Percentiles rank a stretch among this genome's conserved stretches.
These are phyloP conservation scores for Eubasilissa splendida DNA, from an alignment of 2,888 invertebrate genomes.

Conservation along the genomic window DNA sequence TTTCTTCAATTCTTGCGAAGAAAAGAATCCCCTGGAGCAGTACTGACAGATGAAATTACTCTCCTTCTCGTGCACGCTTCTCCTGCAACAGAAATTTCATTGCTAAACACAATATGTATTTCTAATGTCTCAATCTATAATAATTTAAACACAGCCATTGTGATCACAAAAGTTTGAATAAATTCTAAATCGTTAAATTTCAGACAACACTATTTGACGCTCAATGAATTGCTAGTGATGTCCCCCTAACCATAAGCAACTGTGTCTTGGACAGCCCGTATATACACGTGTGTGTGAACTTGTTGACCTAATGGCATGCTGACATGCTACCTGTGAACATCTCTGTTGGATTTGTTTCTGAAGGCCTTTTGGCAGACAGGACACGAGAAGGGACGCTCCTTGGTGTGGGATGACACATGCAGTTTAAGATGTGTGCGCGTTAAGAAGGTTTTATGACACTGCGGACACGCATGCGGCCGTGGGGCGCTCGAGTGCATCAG, in stretches of 20 bases:
- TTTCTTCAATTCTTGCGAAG: conserved; percentile 66
- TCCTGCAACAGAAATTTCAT: conserved; percentile 60
- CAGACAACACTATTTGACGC: no score
- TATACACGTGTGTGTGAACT: no score
- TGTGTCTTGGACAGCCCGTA: no score
- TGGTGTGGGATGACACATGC: conserved; percentile 65
- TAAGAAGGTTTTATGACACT: conserved; percentile 13
- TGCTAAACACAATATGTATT: no score
- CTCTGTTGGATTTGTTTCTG: conserved; percentile 61
- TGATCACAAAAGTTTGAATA: no score
- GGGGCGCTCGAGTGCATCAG: conserved; percentile 14
- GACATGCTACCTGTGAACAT: conserved; percentile 63
- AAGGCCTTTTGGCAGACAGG: conserved; percentile 65
- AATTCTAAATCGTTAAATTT: no score
- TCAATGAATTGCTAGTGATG: no score
- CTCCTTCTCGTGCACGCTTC: conserved; percentile 69
- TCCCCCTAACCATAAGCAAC: no score
- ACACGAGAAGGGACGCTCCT: conserved; percentile 64
- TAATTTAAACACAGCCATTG: no score
- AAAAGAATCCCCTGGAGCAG: conserved; percentile 70
- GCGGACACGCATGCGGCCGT: background rate
- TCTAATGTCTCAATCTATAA: no score
- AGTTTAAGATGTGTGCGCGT: conserved; percentile 53
- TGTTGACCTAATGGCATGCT: no score
- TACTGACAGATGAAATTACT: conserved; percentile 68